Evolutionary conservation across 2,113 vertebrate species (phyloP).

Genomic region (Thalassarche chlororhynchos): DNA sequence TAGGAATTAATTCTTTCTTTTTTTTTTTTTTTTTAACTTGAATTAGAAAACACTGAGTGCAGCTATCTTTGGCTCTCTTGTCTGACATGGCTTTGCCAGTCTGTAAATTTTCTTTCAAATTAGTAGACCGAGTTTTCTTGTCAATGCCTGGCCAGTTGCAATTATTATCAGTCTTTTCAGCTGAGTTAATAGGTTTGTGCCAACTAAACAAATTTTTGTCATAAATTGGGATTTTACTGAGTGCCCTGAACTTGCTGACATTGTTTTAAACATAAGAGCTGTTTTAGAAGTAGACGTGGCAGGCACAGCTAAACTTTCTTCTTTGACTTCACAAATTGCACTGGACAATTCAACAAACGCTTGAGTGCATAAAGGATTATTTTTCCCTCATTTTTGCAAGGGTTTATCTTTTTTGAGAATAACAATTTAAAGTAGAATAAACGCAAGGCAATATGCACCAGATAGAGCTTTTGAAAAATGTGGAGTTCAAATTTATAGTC

Average conservation of each 20-base stretch:
- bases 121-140: slow-evolving; percentile 1
- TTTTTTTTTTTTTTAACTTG: background rate
- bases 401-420: background rate
- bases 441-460: background rate
- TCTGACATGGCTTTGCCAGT: background rate
- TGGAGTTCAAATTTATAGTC: background rate
- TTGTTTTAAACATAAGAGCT: slow-evolving; percentile 19
- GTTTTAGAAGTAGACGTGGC: background rate
- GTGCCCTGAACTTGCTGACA: background rate
- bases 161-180: slow-evolving; percentile 24
- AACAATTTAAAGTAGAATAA: background rate
- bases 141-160: slow-evolving; percentile 28
- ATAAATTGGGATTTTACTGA: slow-evolving; percentile 37
- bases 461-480: background rate
- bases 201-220: slow-evolving; percentile 12
- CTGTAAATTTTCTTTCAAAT: slow-evolving; percentile 38
- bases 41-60: background rate
- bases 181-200: slow-evolving; percentile 19
- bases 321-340: background rate
- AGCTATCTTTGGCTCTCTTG: background rate
- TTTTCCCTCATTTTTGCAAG: background rate
- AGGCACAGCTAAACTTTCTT: background rate
- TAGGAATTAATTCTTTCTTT: background rate
- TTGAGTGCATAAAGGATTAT: background rate
- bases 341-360: background rate